Evolutionary conservation across 2,888 invertebrate genomes (phyloP).

Genomic region (Calameuta idolon): DNA sequence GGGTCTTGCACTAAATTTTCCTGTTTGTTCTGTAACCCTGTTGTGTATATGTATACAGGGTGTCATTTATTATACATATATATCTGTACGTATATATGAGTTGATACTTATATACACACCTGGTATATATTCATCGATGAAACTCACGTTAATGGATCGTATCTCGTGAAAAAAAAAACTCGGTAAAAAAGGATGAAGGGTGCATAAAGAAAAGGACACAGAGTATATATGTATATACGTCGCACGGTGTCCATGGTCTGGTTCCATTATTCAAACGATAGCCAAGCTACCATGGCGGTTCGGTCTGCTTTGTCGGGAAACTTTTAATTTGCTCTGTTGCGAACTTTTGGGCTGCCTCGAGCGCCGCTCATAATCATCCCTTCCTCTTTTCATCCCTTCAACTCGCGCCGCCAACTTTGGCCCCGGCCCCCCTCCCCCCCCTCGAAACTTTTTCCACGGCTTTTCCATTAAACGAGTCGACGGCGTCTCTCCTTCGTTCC

Average conservation of each 20-base stretch:
- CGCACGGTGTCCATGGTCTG: neutral
- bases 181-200: neutral
- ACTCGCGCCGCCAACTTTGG: neutral
- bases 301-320: neutral
- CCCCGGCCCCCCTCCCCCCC: too few species aligned
- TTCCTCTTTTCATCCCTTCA: neutral
- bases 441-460: neutral
- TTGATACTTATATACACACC: neutral
- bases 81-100: neutral
- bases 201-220: neutral
- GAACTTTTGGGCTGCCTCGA: neutral
- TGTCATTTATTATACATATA: too few species aligned
- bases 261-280: neutral
- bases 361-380: neutral
- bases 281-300: neutral
- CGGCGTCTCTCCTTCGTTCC: neutral
- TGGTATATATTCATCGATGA: neutral
- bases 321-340: conserved; percentile 8
- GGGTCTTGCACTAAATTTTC: neutral
- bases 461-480: neutral
- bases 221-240: neutral
- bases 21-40: neutral
- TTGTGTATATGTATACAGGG: neutral
- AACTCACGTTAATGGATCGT: neutral
- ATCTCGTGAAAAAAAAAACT: neutral